Base-by-base conservation (phyloP, 1,140 invertebrate genomes). In the Drosophila funebris region DNA sequence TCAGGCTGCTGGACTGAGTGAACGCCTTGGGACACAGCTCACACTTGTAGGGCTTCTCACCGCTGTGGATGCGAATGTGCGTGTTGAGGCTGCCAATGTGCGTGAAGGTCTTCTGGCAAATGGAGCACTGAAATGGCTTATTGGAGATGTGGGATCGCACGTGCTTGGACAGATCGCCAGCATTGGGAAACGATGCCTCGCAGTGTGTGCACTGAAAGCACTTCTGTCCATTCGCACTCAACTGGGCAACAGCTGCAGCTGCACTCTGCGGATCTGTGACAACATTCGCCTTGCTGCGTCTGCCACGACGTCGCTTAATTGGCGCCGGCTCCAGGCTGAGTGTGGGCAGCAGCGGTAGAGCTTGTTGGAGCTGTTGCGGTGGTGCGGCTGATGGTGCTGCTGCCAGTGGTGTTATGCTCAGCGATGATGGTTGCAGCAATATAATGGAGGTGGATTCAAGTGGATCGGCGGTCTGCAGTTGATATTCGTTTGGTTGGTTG, bases 21-120 rank as follows among this genome's bases (percentile, higher is more conserved):
- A 97, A 97, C 1, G 94, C 92, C 82, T 96, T 93, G 1, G 81
- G 71, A 39, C 92, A 92, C 2, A 92, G 52, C 24, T 92, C 88
- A 62, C 92, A 92, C 70, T 91, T 91, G 63, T 92, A 91, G 1
- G 90, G 90, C 63, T 92, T 91, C 62, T 92, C 90, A 6, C 90
- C 90, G 69, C 81, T 90, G 50, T 98, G 97, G 61, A 97, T 97
- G 8, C 97, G 93, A 43, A 97, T 92, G 87, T 98, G 97, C 9
- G 96, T 95, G 48, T 96, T 95, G 1, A 97, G 93, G 90, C 97
- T 97, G 74, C 95, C 95, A 54, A 95, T 96, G 88, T 95, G 96
- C 1, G 95, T 95, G 57, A 92, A 92, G 9, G 83, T 78, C 70
- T 92, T 92, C 36, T 92, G 78, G 73, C 92, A 92, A 37, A 92